Evolutionary conservation across 2,888 invertebrate genomes (phyloP), one percentile per base, ranked within the genome.

Genomic region (Mesorhabditis sp.): DNA sequence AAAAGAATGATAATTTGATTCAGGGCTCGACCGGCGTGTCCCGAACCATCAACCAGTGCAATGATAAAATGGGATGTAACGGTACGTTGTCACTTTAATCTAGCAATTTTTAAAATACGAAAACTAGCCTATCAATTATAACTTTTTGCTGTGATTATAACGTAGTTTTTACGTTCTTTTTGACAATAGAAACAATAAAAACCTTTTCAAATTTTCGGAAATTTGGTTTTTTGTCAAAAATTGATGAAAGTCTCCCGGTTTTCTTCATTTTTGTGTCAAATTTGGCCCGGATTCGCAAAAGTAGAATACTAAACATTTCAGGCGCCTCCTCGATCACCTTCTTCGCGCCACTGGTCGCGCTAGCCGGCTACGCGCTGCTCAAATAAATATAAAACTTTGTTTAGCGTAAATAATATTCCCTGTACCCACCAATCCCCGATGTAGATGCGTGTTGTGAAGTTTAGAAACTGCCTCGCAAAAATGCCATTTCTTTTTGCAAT

Each of bases 11-110:
- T n/a, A 50, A 50, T 13, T 50, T n/a, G n/a, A 50, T 50, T n/a
- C n/a, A 50, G 58, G 58, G 58, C 58, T 50, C 58, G n/a, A 50
- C 58, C 58, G 58, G 58, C n/a, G 58, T 50, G 10, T 50, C 58
- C 10, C 7, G 58, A 50, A 13, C 10, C 10, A 50, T n/a, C 7
- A 50, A 50, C n/a, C 58, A 50, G 58, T 50, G 58, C 2, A 13
- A 10, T 2, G 58, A 50, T 2, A n/a, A 50, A 2, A 10, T 13
- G 10, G 58, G 58, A 50, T 50, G 58, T n/a, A 50, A 50, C n/a
- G 58, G 58, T 50, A n/a, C 7, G 58, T 50, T 10, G n/a, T 28
- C 28, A 28, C 28, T 28, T 28, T 28, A 28, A 28, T 28, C 28
- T 10, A 50, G 58, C 10, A 50, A 50, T 13, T 50, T n/a, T 50